These are phyloP conservation scores for Saturnia pavonia DNA, from an alignment of 2,888 invertebrate species.

Conservation along the genomic window DNA sequence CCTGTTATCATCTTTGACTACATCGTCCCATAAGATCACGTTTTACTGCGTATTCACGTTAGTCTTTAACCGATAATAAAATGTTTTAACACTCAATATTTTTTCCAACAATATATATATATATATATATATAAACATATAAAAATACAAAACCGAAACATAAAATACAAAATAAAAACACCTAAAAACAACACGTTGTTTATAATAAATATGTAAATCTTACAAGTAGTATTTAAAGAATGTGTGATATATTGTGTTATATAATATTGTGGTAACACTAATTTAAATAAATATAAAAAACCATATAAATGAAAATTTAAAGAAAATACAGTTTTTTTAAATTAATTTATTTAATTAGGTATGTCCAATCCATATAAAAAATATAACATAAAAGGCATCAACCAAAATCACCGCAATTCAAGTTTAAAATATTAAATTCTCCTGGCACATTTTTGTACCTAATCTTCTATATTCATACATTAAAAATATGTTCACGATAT, in stretches of 20 bases:
- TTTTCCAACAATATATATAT: too few relatives aligned
- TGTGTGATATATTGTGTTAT: neutral
- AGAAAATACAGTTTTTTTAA: neutral
- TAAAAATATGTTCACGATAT: constrained; percentile 12
- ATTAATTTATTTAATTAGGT: too few relatives aligned
- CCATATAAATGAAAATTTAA: neutral
- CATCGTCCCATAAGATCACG: too few relatives aligned
- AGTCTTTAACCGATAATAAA: too few relatives aligned
- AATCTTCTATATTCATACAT: constrained; percentile 1
- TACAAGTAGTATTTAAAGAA: neutral
- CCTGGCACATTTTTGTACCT: neutral
- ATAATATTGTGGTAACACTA: neutral
- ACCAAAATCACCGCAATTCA: neutral
- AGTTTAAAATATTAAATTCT: neutral
- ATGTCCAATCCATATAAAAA: neutral
- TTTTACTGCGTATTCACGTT: too few relatives aligned
- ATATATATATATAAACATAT: too few relatives aligned
- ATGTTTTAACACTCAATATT: too few relatives aligned
- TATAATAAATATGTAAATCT: too few relatives aligned
- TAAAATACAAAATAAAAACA: too few relatives aligned
- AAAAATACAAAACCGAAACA: too few relatives aligned
- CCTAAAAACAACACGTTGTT: too few relatives aligned
- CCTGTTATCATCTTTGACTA: too few relatives aligned
- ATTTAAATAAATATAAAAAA: neutral
- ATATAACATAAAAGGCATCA: neutral